Conservation (phyloP, 2,113 vertebrate genomes). For the Grammomys surdaster region DNA sequence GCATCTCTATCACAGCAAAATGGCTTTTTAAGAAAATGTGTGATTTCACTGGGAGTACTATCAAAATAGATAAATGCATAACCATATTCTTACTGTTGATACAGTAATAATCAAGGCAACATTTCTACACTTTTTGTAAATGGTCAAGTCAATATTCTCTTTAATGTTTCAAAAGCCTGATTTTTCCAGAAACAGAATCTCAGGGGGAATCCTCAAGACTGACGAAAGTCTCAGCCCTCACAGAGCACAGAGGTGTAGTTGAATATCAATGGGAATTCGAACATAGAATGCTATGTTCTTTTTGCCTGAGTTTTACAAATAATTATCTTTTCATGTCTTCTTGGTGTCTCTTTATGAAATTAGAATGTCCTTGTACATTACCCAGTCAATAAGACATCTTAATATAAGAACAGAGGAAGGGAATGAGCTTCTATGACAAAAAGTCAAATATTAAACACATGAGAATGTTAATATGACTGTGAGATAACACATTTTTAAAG, state of each 20-base stretch:
- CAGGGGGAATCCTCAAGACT: neutral
- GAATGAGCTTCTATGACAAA: neutral
- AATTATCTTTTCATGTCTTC: neutral
- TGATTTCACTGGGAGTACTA: conserved; percentile 63
- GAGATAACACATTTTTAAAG: neutral
- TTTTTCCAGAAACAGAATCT: conserved; percentile 18
- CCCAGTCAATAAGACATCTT: neutral
- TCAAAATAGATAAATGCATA: conserved; percentile 29
- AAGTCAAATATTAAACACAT: neutral
- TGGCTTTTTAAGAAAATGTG: conserved; percentile 55
- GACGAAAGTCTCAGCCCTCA: neutral
- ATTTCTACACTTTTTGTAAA: neutral
- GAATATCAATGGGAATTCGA: conserved; percentile 5
- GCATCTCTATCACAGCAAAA: conserved; percentile 71
- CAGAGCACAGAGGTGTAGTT: neutral
- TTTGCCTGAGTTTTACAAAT: conserved; percentile 33
- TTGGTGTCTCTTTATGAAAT: neutral
- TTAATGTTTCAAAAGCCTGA: conserved; percentile 45
- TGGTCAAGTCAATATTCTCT: neutral
- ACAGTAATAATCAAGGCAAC: neutral
- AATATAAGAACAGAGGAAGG: neutral
- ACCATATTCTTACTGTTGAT: neutral
- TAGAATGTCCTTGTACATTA: neutral
- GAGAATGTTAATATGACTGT: neutral
- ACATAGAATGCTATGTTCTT: neutral